A percentile compares a stretch with the other conserved stretches of the same genome.
Conservation (phyloP, 2,113 vertebrate species). For the Actenoides hombroni region DNA sequence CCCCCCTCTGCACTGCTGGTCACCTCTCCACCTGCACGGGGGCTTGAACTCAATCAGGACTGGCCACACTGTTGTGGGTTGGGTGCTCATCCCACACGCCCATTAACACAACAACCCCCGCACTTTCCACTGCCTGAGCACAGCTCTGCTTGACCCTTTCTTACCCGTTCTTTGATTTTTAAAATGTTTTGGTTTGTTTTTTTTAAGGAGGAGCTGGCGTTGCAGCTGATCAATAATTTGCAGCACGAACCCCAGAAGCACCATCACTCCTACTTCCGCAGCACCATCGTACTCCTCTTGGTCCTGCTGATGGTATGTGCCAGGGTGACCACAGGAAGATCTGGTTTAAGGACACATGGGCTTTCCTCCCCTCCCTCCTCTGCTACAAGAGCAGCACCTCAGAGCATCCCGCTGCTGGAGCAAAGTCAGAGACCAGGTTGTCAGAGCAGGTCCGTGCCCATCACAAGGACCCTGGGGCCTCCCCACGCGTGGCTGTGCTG, state of each 20-base stretch:
- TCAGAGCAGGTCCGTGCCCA: neutral
- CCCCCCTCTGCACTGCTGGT: neutral
- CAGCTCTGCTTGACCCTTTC: neutral
- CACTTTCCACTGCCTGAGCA: too few species aligned
- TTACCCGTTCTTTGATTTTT: neutral
- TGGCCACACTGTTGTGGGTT: neutral
- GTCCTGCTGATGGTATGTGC: slow-evolving; percentile 81
- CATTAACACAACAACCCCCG: neutral
- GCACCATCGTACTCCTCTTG: slow-evolving; percentile 76
- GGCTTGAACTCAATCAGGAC: neutral
- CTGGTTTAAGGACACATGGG: neutral
- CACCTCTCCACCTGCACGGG: neutral
- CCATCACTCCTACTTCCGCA: slow-evolving; percentile 83
- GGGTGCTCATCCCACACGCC: neutral
- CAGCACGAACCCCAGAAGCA: slow-evolving; percentile 55
- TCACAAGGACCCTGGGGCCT: neutral
- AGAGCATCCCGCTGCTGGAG: neutral
- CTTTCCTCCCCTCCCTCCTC: neutral
- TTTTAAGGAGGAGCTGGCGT: slow-evolving; percentile 86
- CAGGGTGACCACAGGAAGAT: accelerated
- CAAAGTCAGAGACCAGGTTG: neutral
- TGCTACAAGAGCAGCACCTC: neutral
- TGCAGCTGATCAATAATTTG: slow-evolving; percentile 79
- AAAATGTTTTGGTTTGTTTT: too few species aligned
- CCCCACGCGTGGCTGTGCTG: neutral